phyloP scores from a whole-genome alignment of 2,888 invertebrate species.

The Nemapogon koenigi region DNA sequence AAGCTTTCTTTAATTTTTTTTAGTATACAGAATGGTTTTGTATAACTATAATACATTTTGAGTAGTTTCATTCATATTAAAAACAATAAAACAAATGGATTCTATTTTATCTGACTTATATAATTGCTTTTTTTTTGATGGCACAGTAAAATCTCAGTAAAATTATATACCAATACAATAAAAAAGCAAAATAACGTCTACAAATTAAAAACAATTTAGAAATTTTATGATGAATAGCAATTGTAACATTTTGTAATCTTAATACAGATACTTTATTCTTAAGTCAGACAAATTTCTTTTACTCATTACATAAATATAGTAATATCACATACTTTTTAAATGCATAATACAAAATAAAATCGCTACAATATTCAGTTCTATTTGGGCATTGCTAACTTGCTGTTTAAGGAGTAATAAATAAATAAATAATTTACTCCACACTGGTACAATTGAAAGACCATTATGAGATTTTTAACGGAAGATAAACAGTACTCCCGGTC shows the following conservation, averaged over 20 bases:
- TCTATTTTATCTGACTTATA: slow-evolving; percentile 54
- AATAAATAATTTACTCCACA: slow-evolving; percentile 53
- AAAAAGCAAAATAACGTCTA: too few relatives aligned
- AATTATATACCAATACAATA: too few relatives aligned
- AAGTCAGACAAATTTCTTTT: slow-evolving; percentile 63
- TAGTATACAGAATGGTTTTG: slow-evolving; percentile 63
- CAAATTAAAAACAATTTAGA: too few relatives aligned
- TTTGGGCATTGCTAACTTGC: slow-evolving; percentile 3
- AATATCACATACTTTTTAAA: slow-evolving; percentile 64
- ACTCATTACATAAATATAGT: slow-evolving; percentile 46
- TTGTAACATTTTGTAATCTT: too few relatives aligned
- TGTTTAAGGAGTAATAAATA: slow-evolving; percentile 25
- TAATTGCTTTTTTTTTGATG: slow-evolving; percentile 36
- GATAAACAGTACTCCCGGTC: slow-evolving; percentile 54
- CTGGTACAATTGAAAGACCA: slow-evolving; percentile 64
- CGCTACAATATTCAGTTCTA: slow-evolving; percentile 8
- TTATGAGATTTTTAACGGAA: slow-evolving; percentile 63
- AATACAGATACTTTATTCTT: slow-evolving; percentile 20
- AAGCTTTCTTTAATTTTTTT: slow-evolving; percentile 61
- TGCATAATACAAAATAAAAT: slow-evolving; percentile 28
- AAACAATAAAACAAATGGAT: background rate
- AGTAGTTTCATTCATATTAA: slow-evolving; percentile 2
- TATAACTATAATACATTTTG: slow-evolving; percentile 54
- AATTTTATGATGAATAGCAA: too few relatives aligned
- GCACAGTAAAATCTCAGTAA: slow-evolving; percentile 29